Conservation (phyloP, 92 coral and sea anemone genomes). For the Epizoanthus ramosus region DNA sequence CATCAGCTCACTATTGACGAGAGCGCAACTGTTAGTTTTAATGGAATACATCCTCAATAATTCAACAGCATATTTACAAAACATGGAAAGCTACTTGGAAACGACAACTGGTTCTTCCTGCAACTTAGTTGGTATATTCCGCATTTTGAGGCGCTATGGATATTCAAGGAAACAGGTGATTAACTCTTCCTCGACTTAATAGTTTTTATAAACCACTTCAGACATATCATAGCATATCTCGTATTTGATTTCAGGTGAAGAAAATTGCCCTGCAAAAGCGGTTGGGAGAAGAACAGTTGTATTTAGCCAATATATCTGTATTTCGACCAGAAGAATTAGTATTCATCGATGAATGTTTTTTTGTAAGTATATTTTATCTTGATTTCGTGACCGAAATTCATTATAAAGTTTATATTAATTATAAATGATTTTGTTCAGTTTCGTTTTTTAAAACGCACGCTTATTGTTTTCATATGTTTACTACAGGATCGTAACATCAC, state of each 20-base stretch:
- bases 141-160: constrained; percentile 28
- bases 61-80: constrained; percentile 30
- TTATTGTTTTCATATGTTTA: background rate
- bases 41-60: constrained; percentile 38
- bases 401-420: background rate
- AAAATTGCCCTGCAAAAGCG: constrained; percentile 39
- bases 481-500: constrained; percentile 48
- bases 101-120: constrained; percentile 28
- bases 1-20: constrained; percentile 50
- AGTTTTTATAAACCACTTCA: background rate
- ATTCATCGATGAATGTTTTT: constrained; percentile 58
- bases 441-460: background rate
- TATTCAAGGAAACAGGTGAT: constrained; percentile 34
- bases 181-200: background rate
- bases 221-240: background rate
- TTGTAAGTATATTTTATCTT: constrained; percentile 32
- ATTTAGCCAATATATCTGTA: constrained; percentile 20
- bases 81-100: constrained; percentile 35
- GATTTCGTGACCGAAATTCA: background rate
- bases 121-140: constrained; percentile 22
- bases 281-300: background rate
- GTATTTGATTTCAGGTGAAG: constrained; percentile 28
- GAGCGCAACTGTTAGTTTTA: constrained; percentile 48
- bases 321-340: constrained; percentile 45
- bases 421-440: too few species aligned